These are phyloP conservation scores for Paguma larvata DNA, from an alignment of 2,797 vertebrate genomes.

Conservation along the genomic window DNA sequence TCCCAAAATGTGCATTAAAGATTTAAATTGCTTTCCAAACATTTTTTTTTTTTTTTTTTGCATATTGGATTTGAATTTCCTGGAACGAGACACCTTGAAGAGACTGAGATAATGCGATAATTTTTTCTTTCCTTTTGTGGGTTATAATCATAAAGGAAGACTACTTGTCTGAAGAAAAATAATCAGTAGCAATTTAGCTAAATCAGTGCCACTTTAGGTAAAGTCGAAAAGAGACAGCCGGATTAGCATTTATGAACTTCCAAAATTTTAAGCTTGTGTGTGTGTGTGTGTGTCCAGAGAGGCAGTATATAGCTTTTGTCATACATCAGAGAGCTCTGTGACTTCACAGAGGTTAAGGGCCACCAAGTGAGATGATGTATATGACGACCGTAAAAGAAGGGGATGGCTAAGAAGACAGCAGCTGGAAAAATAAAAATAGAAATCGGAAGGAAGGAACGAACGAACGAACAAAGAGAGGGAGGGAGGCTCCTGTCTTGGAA, in stretches of 20 bases:
- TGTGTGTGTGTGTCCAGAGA: neutral
- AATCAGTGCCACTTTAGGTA: neutral
- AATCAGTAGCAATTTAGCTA: neutral
- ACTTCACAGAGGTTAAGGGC: neutral
- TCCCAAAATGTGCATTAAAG: neutral
- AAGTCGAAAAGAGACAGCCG: neutral
- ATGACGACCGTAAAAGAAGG: neutral
- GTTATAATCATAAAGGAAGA: neutral
- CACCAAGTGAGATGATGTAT: neutral
- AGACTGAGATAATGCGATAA: neutral
- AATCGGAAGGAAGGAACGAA: neutral
- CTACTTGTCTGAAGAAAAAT: neutral
- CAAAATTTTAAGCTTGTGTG: neutral
- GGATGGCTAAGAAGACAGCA: neutral
- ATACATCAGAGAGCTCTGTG: neutral
- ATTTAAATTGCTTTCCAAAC: conserved; percentile 3
- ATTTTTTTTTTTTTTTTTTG: neutral
- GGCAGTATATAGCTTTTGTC: neutral
- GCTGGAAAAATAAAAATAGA: neutral
- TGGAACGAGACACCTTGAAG: neutral
- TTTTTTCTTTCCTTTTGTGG: neutral
- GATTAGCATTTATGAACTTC: neutral
- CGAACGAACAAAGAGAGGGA: neutral
- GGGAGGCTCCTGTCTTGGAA: neutral
- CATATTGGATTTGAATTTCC: neutral